Evolutionary conservation across 2,888 invertebrate genomes (phyloP).

Genomic region (Biston stratarius): DNA sequence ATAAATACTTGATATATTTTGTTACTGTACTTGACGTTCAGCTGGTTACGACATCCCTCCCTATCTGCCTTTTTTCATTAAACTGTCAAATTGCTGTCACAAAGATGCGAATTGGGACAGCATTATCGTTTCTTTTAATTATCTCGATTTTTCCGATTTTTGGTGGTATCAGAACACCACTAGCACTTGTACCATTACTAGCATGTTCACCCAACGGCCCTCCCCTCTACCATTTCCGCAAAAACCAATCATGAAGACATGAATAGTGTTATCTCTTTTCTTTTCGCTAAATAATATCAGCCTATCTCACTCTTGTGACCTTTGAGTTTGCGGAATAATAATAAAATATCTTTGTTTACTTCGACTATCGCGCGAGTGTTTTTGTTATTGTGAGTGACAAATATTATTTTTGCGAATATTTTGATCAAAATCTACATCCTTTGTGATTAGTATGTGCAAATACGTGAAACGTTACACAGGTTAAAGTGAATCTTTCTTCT

Average conservation of each 20-base stretch:
- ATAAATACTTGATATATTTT: conserved; percentile 67
- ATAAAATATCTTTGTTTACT: conserved; percentile 85
- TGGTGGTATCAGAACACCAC: neutral
- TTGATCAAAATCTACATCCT: conserved; percentile 37
- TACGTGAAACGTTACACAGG: conserved; percentile 27
- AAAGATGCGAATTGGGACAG: neutral
- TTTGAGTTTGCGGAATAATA: conserved; percentile 82
- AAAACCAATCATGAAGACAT: conserved; percentile 6
- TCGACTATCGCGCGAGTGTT: conserved; percentile 72
- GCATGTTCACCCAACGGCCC: conserved; percentile 23
- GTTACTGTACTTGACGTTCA: conserved; percentile 74
- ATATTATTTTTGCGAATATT: conserved; percentile 50
- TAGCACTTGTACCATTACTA: conserved; percentile 4
- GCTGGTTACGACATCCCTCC: conserved; percentile 68
- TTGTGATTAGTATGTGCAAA: conserved; percentile 30
- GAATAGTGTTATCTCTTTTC: conserved; percentile 56
- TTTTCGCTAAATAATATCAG: conserved; percentile 31
- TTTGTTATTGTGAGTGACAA: conserved; percentile 78
- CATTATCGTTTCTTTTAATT: neutral
- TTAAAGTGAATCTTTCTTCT: conserved; percentile 18
- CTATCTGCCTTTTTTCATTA: conserved; percentile 34
- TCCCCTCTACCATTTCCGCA: conserved; percentile 56
- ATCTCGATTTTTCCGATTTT: conserved; percentile 26
- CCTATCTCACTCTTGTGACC: conserved; percentile 73
- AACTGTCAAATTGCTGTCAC: conserved; percentile 10